Percentiles rank a stretch among this genome's conserved stretches.
These are phyloP conservation scores for Gryon sp. DNA, from an alignment of 1,140 invertebrate genomes.

Conservation along the genomic window DNA sequence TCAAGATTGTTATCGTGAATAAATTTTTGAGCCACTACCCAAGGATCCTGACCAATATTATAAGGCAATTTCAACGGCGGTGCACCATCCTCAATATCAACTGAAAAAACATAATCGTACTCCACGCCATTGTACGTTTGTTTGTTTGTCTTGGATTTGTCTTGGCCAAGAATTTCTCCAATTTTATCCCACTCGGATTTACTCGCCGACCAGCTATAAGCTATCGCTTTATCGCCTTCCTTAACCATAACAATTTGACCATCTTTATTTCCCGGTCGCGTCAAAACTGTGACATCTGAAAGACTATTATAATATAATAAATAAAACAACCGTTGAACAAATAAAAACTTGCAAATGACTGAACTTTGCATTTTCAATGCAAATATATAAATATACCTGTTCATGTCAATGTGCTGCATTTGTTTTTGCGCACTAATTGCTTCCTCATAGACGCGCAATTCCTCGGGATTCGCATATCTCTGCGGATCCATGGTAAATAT, in stretches of 20 bases:
- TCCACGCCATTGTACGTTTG: conserved; percentile 91
- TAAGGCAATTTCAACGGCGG: conserved; percentile 94
- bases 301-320: conserved; percentile 77
- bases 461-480: conserved; percentile 83
- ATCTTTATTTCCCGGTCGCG: conserved; percentile 88
- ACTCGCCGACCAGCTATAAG: conserved; percentile 88
- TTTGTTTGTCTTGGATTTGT: conserved; percentile 84
- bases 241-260: conserved; percentile 93
- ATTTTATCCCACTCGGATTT: conserved; percentile 90
- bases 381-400: conserved; percentile 82
- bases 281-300: conserved; percentile 87
- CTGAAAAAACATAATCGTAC: conserved; percentile 97
- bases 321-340: background rate
- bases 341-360: too few species aligned
- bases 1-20: conserved; percentile 92
- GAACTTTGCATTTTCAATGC: too few species aligned
- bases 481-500: conserved; percentile 88
- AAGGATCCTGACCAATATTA: conserved; percentile 93
- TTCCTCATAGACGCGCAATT: conserved; percentile 85
- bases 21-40: conserved; percentile 94
- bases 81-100: conserved; percentile 94
- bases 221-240: conserved; percentile 86
- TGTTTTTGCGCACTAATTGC: conserved; percentile 82
- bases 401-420: conserved; percentile 90
- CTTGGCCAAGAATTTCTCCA: conserved; percentile 93